These are phyloP conservation scores for Myiozetetes cayanensis DNA, from an alignment of 2,113 vertebrate genomes.

Conservation along the genomic window DNA sequence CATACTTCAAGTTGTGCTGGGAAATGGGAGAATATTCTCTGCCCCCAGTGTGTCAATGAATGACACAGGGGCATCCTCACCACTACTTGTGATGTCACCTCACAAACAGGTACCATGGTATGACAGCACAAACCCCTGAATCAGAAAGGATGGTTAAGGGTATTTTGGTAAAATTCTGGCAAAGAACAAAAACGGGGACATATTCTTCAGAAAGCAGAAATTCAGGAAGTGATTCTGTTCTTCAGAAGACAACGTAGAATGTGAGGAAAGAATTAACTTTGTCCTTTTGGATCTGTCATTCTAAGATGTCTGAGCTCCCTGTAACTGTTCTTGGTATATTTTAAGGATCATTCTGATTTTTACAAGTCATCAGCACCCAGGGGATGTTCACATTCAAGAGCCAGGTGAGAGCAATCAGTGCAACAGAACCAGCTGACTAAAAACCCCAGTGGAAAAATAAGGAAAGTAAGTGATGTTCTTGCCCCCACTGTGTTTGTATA, in stretches of 20 bases:
- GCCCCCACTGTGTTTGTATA: background rate
- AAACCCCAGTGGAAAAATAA: background rate
- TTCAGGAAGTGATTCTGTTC: background rate
- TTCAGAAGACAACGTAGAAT: background rate
- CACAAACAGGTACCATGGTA: background rate
- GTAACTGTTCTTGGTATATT: background rate
- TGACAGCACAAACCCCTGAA: background rate
- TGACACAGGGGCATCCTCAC: background rate
- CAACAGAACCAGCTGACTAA: background rate
- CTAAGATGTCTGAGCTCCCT: background rate
- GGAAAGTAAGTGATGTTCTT: background rate
- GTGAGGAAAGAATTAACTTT: accelerated
- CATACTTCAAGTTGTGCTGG: too few species aligned
- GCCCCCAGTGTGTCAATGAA: background rate
- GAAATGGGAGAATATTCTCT: too few species aligned
- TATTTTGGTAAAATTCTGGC: background rate
- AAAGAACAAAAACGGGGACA: background rate
- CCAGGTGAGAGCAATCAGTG: background rate
- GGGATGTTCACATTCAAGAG: background rate
- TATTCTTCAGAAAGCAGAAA: background rate
- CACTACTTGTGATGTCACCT: background rate
- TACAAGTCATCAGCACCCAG: background rate
- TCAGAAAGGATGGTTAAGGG: background rate
- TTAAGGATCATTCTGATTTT: background rate
- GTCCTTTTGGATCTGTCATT: background rate